Percentiles rank a stretch among this genome's conserved stretches.
These are phyloP conservation scores for Paralichthys olivaceus DNA, from an alignment of 2,113 vertebrate genomes.

Conservation along the genomic window DNA sequence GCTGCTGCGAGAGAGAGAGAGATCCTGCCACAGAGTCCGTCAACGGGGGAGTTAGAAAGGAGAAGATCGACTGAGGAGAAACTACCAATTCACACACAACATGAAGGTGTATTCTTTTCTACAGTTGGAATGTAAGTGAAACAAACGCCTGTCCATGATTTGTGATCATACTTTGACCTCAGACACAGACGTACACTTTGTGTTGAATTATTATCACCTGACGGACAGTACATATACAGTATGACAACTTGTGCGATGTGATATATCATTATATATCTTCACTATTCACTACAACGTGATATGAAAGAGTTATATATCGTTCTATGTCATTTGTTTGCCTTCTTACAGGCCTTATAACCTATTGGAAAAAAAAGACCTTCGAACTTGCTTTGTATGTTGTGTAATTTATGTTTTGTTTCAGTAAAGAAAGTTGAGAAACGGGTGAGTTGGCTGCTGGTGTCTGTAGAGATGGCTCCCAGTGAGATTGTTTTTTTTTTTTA, in stretches of 20 bases:
- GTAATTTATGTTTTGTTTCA: slow-evolving; percentile 76
- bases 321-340: slow-evolving; percentile 80
- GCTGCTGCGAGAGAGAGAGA: background rate
- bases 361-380: slow-evolving; percentile 65
- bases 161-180: slow-evolving; percentile 63
- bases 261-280: slow-evolving; percentile 77
- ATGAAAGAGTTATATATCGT: slow-evolving; percentile 75
- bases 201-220: slow-evolving; percentile 65
- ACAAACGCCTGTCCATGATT: slow-evolving; percentile 53
- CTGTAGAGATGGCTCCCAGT: slow-evolving; percentile 72
- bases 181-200: slow-evolving; percentile 65
- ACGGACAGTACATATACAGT: slow-evolving; percentile 72
- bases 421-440: slow-evolving; percentile 74
- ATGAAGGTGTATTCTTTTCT: slow-evolving; percentile 60
- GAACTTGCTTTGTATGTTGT: slow-evolving; percentile 76
- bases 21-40: slow-evolving; percentile 17
- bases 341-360: slow-evolving; percentile 77
- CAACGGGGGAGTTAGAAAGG: background rate
- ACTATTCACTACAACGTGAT: slow-evolving; percentile 72
- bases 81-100: slow-evolving; percentile 7
- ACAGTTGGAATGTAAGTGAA: slow-evolving; percentile 71
- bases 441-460: slow-evolving; percentile 76
- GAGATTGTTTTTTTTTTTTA: slow-evolving; percentile 42
- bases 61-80: slow-evolving; percentile 13
- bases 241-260: slow-evolving; percentile 79